phyloP scores from a whole-genome alignment of 2,113 vertebrate genomes.

The Ariopsis seemanni region DNA sequence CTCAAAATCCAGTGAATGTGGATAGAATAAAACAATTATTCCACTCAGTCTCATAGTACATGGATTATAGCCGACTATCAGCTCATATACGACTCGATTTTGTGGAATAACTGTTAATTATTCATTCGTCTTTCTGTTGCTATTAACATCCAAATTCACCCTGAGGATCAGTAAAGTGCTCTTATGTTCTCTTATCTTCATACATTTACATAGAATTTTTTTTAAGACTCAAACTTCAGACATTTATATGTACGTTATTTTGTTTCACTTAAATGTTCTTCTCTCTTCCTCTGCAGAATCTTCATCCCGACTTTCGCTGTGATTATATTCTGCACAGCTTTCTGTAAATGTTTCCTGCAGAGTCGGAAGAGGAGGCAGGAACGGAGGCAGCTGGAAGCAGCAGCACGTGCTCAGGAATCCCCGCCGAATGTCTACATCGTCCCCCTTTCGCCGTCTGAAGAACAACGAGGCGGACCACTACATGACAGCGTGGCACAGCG shows the following conservation, averaged over 20 bases:
- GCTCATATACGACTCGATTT: no score
- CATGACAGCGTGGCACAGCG: constrained; percentile 7
- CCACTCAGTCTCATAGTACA: no score
- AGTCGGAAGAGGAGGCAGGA: not conserved
- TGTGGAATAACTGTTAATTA: no score
- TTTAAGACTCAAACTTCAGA: not conserved
- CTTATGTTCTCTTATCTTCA: no score
- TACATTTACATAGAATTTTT: no score
- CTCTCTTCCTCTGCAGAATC: not conserved
- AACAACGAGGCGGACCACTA: not conserved
- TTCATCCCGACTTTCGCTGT: not conserved
- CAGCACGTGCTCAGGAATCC: not conserved
- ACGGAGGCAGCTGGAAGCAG: not conserved
- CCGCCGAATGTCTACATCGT: not conserved
- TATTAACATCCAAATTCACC: no score
- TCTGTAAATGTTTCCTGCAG: not conserved
- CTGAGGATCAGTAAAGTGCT: no score
- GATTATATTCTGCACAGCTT: not conserved
- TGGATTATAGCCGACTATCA: no score
- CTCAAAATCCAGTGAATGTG: no score
- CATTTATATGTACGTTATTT: not conserved
- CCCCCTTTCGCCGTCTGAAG: not conserved
- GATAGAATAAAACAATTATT: no score
- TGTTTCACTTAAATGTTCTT: not conserved
- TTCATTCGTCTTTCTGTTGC: no score